Percentiles rank a stretch among this genome's conserved stretches.
These are phyloP conservation scores for Amblyjoppa proteus DNA, from an alignment of 2,888 invertebrate species.

Conservation along the genomic window DNA sequence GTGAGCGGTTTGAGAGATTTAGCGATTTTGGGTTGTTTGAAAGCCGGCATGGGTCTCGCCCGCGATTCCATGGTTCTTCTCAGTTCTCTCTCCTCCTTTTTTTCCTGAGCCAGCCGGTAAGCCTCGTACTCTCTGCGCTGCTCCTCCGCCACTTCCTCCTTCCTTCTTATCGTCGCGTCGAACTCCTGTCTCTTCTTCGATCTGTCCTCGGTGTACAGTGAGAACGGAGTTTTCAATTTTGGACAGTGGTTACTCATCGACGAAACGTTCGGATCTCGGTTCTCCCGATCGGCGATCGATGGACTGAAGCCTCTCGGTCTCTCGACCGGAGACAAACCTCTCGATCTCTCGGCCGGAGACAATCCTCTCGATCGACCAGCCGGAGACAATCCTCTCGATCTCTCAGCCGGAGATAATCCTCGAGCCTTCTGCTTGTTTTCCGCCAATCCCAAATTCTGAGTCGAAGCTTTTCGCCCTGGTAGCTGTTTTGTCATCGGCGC, in stretches of 20 bases:
- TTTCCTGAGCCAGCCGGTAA: conserved; percentile 82
- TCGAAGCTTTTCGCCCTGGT: no score
- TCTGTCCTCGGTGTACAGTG: conserved; percentile 88
- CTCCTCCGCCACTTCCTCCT: conserved; percentile 86
- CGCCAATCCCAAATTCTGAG: background rate
- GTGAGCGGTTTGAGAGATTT: conserved; percentile 87
- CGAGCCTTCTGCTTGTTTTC: background rate
- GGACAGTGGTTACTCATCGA: conserved; percentile 6
- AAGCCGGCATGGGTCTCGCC: conserved; percentile 88
- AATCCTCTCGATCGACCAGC: background rate
- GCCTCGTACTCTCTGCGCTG: conserved; percentile 84
- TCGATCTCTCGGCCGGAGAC: background rate
- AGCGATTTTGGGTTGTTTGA: conserved; percentile 86
- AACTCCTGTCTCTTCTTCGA: conserved; percentile 88
- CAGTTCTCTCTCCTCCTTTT: conserved; percentile 86
- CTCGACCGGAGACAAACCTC: background rate
- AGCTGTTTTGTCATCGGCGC: no score
- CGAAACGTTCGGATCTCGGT: conserved; percentile 2
- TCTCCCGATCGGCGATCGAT: background rate
- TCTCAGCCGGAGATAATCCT: background rate
- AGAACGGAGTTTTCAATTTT: conserved; percentile 42
- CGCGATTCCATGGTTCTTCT: conserved; percentile 88
- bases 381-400: background rate
- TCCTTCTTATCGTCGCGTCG: conserved; percentile 86
- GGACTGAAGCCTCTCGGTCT: background rate